Base-by-base conservation (phyloP, 1,140 invertebrate species). In the Helicoverpa zea region DNA sequence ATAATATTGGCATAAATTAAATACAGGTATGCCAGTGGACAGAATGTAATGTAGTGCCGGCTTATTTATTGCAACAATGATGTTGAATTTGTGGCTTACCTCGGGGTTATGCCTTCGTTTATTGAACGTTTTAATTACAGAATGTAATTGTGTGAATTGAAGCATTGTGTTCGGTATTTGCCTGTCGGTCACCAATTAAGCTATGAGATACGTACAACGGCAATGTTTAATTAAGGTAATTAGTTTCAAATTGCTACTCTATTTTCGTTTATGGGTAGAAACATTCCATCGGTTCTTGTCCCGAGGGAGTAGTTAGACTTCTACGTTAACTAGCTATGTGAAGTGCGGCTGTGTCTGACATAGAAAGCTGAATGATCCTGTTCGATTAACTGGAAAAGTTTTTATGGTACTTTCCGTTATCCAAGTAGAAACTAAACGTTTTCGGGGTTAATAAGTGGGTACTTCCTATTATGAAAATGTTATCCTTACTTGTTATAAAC, bases 401-500 rank as follows among this genome's bases (percentile, higher is more conserved):
- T 43, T 9, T 43, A 7, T 18, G 3, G 16, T 23, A 58, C n/a
- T 1, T 23, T 23, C 23, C 23, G 23, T 23, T 58, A 58, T 14
- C n/a, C 7, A 18, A 16, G 7, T 23, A 23, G 23, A 35, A 7
- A 2, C 7, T 2, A 35, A 35, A 35, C 9, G 35, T 43, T 43
- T 5, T 43, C 5, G 4, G 35, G 5, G 3, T 43, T 43, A 43
- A 43, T 1, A 43, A 9, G 23, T 23, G 23, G 23, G 23, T 23
- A 23, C 9, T n/a, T 9, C 54, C 52, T 18, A 16, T 16, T 16
- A 14, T 54, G 1, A n/a, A 54, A 23, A 23, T 59, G 58, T 29
- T 59, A 43, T 64, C 88, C 95, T 95, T 88, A 97, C 97, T 95
- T 96, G 79, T 96, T 95, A 96, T 97, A 97, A 80, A 94, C 94